Percentiles rank a stretch among this genome's conserved stretches.
These are phyloP conservation scores for Erythrocercus mccallii DNA, from an alignment of 2,113 vertebrate genomes.

Conservation along the genomic window DNA sequence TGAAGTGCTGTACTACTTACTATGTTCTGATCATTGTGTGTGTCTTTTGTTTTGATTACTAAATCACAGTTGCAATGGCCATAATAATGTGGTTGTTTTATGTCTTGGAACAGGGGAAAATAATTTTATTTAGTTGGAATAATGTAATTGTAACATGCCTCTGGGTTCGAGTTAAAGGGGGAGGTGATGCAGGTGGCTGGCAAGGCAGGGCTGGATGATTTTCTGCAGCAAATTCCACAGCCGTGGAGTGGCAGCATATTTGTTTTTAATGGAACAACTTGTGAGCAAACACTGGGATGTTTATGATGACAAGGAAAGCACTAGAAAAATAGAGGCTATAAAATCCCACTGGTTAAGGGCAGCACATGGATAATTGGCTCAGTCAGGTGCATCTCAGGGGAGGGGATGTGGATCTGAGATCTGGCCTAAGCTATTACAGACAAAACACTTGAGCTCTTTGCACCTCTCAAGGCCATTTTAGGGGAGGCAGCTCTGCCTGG, in stretches of 20 bases:
- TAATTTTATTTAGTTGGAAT: conserved; percentile 56
- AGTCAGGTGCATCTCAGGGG: neutral
- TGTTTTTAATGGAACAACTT: conserved; percentile 35
- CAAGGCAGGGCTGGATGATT: neutral
- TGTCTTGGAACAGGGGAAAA: conserved; percentile 41
- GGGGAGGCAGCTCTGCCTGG: neutral
- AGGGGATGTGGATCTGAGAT: neutral
- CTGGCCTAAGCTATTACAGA: neutral
- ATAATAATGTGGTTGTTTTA: conserved; percentile 44
- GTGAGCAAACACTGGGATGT: conserved; percentile 34
- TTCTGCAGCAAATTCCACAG: conserved; percentile 40
- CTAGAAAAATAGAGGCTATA: neutral
- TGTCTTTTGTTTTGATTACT: conserved; percentile 56
- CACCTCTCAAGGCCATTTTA: neutral
- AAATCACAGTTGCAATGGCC: conserved; percentile 41
- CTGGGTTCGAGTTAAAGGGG: conserved; percentile 28
- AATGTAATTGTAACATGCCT: conserved; percentile 53
- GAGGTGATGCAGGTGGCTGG: conserved; percentile 43
- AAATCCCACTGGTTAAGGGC: neutral
- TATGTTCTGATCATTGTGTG: neutral
- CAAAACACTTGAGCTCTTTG: neutral
- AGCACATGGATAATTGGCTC: neutral
- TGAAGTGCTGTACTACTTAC: conserved; percentile 39
- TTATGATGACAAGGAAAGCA: conserved; percentile 7
- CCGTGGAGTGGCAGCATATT: neutral